phyloP scores from a whole-genome alignment of 2,113 vertebrate genomes.

The Echinops telfairi region DNA sequence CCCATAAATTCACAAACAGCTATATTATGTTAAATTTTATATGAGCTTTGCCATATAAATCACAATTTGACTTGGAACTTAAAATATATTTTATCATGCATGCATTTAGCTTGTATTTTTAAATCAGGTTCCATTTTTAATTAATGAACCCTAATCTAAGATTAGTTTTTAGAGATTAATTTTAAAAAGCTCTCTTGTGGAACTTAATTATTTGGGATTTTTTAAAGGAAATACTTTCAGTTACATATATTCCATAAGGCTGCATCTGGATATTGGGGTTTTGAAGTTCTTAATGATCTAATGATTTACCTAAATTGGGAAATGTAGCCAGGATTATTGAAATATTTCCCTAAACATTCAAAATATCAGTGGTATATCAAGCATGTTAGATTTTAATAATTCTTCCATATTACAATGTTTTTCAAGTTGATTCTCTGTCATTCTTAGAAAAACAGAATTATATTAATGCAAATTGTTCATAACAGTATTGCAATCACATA shows the following conservation, averaged over 20 bases:
- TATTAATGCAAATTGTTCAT: neutral
- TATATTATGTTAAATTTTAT: neutral
- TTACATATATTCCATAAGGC: too few relatives aligned
- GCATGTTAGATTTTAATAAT: neutral
- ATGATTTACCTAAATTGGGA: neutral
- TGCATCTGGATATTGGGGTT: too few relatives aligned
- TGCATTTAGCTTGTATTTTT: neutral
- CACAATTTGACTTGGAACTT: too few relatives aligned
- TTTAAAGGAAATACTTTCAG: neutral
- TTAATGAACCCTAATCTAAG: neutral
- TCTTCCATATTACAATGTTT: neutral
- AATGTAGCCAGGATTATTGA: neutral
- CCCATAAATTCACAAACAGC: neutral
- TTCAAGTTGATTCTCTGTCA: neutral
- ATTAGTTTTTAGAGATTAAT: neutral
- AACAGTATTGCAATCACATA: neutral
- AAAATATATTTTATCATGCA: too few relatives aligned
- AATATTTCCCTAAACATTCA: neutral
- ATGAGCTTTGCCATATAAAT: neutral
- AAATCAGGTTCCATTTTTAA: neutral
- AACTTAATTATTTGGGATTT: too few relatives aligned
- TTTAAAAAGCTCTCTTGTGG: too few relatives aligned
- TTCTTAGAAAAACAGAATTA: neutral
- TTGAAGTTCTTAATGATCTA: neutral
- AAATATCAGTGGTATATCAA: neutral